phyloP scores from a whole-genome alignment of 1,140 invertebrate species.

The Hermetia illucens region DNA sequence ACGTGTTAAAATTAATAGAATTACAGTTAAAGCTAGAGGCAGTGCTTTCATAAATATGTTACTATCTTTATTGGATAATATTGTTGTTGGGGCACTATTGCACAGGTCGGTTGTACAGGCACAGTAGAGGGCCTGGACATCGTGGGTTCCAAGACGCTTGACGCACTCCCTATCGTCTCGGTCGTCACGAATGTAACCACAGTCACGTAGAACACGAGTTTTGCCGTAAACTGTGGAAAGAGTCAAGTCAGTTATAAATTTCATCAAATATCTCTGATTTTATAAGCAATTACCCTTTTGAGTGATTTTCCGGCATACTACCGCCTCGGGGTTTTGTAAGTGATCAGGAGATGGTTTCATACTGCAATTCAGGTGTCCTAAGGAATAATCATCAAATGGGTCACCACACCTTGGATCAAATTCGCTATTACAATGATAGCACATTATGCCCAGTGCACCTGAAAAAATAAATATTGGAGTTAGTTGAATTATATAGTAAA shows the following conservation, averaged over 20 bases:
- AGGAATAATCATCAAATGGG: constrained; percentile 64
- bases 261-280: neutral
- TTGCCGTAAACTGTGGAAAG: constrained; percentile 53
- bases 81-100: constrained; percentile 36
- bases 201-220: constrained; percentile 53
- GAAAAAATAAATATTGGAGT: constrained; percentile 12
- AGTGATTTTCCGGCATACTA: constrained; percentile 61
- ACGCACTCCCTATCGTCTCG: constrained; percentile 43
- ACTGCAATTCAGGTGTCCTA: constrained; percentile 71
- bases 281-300: constrained; percentile 44
- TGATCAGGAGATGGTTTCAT: constrained; percentile 55
- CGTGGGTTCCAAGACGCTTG: constrained; percentile 52
- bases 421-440: constrained; percentile 75
- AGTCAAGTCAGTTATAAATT: too few relatives aligned
- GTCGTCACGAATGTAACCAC: constrained; percentile 53
- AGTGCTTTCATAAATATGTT: constrained; percentile 7
- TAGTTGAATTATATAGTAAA: too few relatives aligned
- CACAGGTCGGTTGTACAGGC: constrained; percentile 58
- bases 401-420: constrained; percentile 74
- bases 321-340: constrained; percentile 44
- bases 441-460: constrained; percentile 38
- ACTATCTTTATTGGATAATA: constrained; percentile 8
- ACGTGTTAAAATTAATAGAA: constrained; percentile 7
- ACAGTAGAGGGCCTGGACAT: constrained; percentile 58
- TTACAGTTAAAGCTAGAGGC: constrained; percentile 8